A percentile compares a stretch with the other conserved stretches of the same genome.
Evolutionary conservation across 1,140 invertebrate species (phyloP).

Genomic region (Pararge aegeria): DNA sequence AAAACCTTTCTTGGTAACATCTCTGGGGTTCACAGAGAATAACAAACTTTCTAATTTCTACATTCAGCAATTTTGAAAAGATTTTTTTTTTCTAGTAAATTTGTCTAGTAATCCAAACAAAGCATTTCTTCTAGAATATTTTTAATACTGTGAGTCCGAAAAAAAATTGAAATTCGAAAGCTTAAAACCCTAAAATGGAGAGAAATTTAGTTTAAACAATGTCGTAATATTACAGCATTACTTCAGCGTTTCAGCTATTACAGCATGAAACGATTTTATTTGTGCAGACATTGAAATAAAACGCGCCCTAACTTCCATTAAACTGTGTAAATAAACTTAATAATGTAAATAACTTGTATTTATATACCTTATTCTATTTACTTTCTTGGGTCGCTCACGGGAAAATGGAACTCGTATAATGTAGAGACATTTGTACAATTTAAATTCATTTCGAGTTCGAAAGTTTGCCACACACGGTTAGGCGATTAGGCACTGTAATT

Average conservation of each 20-base stretch:
- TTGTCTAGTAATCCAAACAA: no score
- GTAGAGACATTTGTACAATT: not conserved
- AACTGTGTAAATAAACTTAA: conserved; percentile 5
- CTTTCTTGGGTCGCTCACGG: not conserved
- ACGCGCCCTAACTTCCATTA: not conserved
- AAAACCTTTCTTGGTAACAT: no score
- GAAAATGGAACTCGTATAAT: not conserved
- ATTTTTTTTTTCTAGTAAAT: no score
- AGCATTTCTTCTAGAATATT: no score
- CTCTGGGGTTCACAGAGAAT: no score
- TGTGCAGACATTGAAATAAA: not conserved
- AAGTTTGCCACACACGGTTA: not conserved
- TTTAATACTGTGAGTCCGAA: no score
- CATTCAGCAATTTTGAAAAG: no score
- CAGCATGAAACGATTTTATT: not conserved
- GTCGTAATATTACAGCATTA: not conserved
- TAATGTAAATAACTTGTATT: conserved; percentile 5
- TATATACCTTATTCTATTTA: conserved; percentile 5
- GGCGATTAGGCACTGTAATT: no score
- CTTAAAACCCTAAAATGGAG: no score
- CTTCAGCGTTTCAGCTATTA: not conserved
- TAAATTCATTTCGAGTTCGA: not conserved
- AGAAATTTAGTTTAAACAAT: no score
- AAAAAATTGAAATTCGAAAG: no score
- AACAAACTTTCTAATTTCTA: no score